Base-by-base conservation (phyloP, 2,797 vertebrate species). In the Fringilla coelebs region DNA sequence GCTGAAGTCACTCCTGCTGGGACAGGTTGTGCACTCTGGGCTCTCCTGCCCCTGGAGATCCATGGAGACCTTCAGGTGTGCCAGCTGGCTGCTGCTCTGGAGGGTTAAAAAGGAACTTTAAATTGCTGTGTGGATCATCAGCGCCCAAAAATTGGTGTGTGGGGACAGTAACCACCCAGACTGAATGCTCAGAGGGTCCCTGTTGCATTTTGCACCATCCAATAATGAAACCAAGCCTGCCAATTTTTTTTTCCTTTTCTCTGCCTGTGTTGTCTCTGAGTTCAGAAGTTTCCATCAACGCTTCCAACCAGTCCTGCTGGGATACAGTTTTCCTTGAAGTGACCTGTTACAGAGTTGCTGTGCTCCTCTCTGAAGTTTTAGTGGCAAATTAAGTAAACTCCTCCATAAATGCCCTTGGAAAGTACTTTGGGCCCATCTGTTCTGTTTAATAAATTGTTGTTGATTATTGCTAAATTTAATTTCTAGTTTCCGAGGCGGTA, bases 381-480 rank as follows among this genome's bases (percentile, higher is more conserved):
- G 43, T 25, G 36, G 26, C 57, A 38, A 20, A 7, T 79, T 11
- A 57, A 83, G 11, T 26, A 54, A 71, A 67, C 19, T 73, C 46
- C 34, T 72, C 25, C 32, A 1, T 29, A 62, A 84, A 63, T 49
- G 9, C 10, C 2, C 62, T 38, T 48, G 63, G 48, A 79, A 70
- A 51, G 9, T 17, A 17, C 48, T 82, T 73, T 10, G 36, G 24
- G 32, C 58, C 46, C 7, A 2, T 85, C 36, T 62, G 17, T 66
- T 91, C 84, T 70, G 54, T 66, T 84, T 46, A 71, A 54, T 63
- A 54, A 85, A 87, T 89, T 58, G 49, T 71, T 77, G 74, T 76
- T 61, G 52, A 51, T 75, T 68, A 36, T 77, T 61, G 28, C 89
- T 92, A 54, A 75, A n/a, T 75, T 83, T 86, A 86, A 75, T 88